Conservation (phyloP, 2,797 vertebrate species). For the Syngnathus rostellatus region DNA sequence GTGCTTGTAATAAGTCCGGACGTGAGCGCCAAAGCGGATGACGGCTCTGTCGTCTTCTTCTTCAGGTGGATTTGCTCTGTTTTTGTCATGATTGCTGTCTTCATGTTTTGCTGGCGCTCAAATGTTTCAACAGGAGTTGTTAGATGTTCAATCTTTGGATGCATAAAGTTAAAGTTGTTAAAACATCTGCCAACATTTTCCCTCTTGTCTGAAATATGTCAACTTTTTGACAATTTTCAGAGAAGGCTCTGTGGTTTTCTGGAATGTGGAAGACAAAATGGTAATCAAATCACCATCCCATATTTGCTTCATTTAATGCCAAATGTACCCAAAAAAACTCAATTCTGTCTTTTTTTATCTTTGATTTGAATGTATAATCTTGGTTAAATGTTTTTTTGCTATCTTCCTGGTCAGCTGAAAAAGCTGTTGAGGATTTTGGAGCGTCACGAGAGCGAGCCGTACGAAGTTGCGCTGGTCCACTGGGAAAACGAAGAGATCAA, state of each 20-base stretch:
- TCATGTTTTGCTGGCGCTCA: not conserved
- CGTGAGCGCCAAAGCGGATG: slow-evolving; percentile 75
- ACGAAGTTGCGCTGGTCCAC: slow-evolving; percentile 89
- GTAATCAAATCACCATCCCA: slow-evolving; percentile 57
- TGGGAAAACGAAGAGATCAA: slow-evolving; percentile 98
- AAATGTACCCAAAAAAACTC: not conserved
- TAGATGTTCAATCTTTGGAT: not conserved
- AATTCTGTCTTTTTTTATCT: not conserved
- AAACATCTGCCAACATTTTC: too few species aligned
- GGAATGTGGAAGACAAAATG: slow-evolving; percentile 92
- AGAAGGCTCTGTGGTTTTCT: slow-evolving; percentile 95
- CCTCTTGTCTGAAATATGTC: not conserved
- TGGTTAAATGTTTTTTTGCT: not conserved
- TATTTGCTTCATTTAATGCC: not conserved
- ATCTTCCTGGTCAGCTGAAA: slow-evolving; percentile 70
- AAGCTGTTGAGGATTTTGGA: slow-evolving; percentile 79
- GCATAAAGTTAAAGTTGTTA: too few species aligned
- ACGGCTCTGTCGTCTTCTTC: slow-evolving; percentile 82
- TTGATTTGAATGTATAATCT: too few species aligned
- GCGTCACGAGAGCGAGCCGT: slow-evolving; percentile 88
- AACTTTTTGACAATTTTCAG: slow-evolving; percentile 57
- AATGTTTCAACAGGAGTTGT: not conserved
- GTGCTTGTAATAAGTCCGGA: slow-evolving; percentile 83
- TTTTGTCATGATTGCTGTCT: not conserved
- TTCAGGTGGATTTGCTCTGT: slow-evolving; percentile 74